These are phyloP conservation scores for Urocitellus parryii DNA, from an alignment of 2,113 vertebrate genomes.

Conservation along the genomic window DNA sequence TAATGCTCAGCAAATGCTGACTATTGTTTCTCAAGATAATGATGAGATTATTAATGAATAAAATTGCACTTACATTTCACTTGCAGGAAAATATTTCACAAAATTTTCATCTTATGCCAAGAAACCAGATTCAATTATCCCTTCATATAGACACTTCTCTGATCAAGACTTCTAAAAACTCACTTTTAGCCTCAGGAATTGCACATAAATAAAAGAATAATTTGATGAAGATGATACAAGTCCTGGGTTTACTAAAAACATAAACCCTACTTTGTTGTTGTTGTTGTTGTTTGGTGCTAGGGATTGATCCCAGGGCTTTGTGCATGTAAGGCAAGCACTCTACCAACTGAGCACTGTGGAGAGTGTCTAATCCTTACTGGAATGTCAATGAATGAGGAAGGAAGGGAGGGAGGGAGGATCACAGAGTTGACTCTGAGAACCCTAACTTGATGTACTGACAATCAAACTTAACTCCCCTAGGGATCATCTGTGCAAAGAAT, in stretches of 20 bases:
- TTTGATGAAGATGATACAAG: neutral
- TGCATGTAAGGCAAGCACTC: too few relatives aligned
- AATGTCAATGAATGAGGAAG: neutral
- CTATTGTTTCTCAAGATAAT: slow-evolving; percentile 31
- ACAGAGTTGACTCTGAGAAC: neutral
- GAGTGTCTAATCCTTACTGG: neutral
- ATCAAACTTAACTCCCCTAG: neutral
- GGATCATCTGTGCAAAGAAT: neutral
- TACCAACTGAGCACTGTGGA: neutral
- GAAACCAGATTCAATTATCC: slow-evolving; percentile 52
- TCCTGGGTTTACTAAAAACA: too few relatives aligned
- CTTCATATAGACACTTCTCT: neutral
- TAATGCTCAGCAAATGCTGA: neutral
- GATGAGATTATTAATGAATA: slow-evolving; percentile 19
- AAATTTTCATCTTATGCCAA: slow-evolving; percentile 49
- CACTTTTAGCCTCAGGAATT: slow-evolving; percentile 32
- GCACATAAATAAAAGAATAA: slow-evolving; percentile 21
- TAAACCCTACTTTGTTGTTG: too few relatives aligned
- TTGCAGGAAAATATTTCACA: slow-evolving; percentile 37
- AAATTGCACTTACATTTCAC: slow-evolving; percentile 49
- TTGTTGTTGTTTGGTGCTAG: too few relatives aligned
- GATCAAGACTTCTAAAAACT: slow-evolving; percentile 27
- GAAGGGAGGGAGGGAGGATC: neutral
- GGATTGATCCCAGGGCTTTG: too few relatives aligned
- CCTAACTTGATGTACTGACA: neutral